Evolutionary conservation across 2,888 invertebrate species (phyloP).

Genomic region (Oxyteleia sp.): DNA sequence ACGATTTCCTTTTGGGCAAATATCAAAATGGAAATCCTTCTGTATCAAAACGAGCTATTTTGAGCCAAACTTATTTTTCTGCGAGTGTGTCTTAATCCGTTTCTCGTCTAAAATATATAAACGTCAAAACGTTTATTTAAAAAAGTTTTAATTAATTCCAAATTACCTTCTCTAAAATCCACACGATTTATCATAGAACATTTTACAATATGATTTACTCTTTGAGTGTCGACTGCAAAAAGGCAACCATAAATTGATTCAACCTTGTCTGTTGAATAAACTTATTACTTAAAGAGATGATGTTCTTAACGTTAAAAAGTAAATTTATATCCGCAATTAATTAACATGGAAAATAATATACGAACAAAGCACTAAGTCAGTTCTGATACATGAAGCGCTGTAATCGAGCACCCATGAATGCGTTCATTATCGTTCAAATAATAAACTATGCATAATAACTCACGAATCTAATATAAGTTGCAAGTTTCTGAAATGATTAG

Average conservation of each 20-base stretch:
- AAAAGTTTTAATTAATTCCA: too few relatives aligned
- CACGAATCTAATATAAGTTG: slow-evolving; percentile 21
- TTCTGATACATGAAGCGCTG: slow-evolving; percentile 31
- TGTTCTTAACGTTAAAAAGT: slow-evolving; percentile 26
- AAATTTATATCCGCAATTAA: slow-evolving; percentile 33
- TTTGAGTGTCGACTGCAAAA: too few relatives aligned
- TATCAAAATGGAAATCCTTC: too few relatives aligned
- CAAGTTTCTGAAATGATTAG: slow-evolving; percentile 28
- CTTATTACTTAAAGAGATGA: slow-evolving; percentile 34
- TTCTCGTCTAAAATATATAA: too few relatives aligned
- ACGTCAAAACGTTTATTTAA: too few relatives aligned
- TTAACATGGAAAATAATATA: slow-evolving; percentile 37
- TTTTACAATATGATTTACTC: too few relatives aligned
- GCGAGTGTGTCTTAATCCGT: too few relatives aligned
- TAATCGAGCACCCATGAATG: slow-evolving; percentile 47
- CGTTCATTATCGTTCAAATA: slow-evolving; percentile 47
- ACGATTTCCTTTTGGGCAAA: too few relatives aligned
- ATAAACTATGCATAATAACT: slow-evolving; percentile 50
- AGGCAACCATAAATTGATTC: not conserved
- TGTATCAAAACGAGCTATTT: too few relatives aligned
- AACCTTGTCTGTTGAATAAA: not conserved
- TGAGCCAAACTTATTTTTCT: too few relatives aligned
- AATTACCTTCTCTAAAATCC: too few relatives aligned
- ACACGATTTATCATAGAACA: too few relatives aligned
- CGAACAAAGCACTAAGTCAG: slow-evolving; percentile 27